Conservation (phyloP, 2,888 invertebrate genomes). For the Papilio elwesi region DNA sequence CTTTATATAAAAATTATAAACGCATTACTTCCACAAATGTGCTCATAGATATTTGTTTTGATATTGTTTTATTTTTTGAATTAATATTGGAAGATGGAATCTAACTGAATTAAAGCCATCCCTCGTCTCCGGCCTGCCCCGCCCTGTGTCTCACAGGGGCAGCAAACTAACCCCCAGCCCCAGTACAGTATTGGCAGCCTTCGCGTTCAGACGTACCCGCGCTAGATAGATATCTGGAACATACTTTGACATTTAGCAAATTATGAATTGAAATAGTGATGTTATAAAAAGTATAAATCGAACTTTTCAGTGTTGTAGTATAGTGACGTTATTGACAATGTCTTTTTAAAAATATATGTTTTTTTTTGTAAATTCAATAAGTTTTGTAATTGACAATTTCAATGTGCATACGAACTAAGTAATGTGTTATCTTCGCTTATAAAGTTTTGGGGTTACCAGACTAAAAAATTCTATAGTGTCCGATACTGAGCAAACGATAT, state of each 20-base stretch:
- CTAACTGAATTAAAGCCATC: constrained; percentile 71
- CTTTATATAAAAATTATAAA: no score
- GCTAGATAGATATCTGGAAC: neutral
- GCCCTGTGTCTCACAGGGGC: constrained; percentile 51
- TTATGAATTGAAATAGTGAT: constrained; percentile 17
- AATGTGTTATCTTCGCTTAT: neutral
- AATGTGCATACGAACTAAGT: neutral
- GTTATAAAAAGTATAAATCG: neutral
- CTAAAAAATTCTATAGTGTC: neutral
- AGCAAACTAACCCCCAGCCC: constrained; percentile 51
- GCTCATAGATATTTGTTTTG: constrained; percentile 17
- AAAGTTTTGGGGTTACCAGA: constrained; percentile 2
- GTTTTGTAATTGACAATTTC: neutral
- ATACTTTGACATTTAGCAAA: constrained; percentile 20
- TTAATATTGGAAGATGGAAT: constrained; percentile 27
- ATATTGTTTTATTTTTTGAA: constrained; percentile 14
- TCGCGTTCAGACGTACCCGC: constrained; percentile 49
- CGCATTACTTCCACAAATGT: no score
- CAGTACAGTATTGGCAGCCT: constrained; percentile 54
- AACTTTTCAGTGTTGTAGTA: no score
- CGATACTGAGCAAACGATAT: constrained; percentile 8
- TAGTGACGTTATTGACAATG: neutral
- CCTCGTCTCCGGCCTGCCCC: constrained; percentile 52
- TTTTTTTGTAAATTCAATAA: neutral
- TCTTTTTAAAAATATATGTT: neutral